Percentiles rank a stretch among this genome's conserved stretches.
Evolutionary conservation across 2,888 invertebrate species (phyloP).

Genomic region (Neoascia interrupta): DNA sequence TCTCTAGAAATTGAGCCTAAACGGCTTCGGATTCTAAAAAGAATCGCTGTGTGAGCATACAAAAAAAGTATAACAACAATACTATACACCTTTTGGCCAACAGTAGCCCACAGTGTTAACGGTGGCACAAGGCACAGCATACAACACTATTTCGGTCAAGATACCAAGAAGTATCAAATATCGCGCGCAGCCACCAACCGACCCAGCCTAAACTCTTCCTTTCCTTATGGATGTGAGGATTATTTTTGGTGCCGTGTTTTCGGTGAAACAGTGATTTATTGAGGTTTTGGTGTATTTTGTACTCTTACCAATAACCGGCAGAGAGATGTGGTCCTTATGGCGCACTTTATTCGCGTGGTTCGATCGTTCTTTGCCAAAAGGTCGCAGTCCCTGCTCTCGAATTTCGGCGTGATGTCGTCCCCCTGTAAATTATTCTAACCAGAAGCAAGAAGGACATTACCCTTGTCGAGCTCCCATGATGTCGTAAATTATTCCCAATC

Average conservation of each 20-base stretch:
- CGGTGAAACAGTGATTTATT: slow-evolving; percentile 50
- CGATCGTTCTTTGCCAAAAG: background rate
- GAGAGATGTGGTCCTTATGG: slow-evolving; percentile 21
- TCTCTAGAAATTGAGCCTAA: too few relatives aligned
- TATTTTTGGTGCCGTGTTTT: slow-evolving; percentile 46
- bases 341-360: slow-evolving; percentile 63
- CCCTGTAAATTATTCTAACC: slow-evolving; percentile 29
- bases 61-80: too few relatives aligned
- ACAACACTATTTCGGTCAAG: slow-evolving; percentile 45
- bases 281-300: slow-evolving; percentile 25
- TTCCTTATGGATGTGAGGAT: slow-evolving; percentile 35
- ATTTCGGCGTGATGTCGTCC: slow-evolving; percentile 2
- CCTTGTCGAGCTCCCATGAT: slow-evolving; percentile 13
- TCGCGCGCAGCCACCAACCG: slow-evolving; percentile 18
- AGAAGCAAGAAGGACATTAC: slow-evolving; percentile 65
- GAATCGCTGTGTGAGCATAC: too few relatives aligned
- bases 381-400: slow-evolving; percentile 4
- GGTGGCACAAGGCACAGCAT: slow-evolving; percentile 34
- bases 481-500: slow-evolving; percentile 43
- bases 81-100: slow-evolving; percentile 43
- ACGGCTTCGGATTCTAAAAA: too few relatives aligned
- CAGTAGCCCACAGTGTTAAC: slow-evolving; percentile 56
- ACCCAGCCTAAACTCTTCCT: background rate
- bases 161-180: slow-evolving; percentile 37
- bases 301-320: slow-evolving; percentile 13